Evolutionary conservation across 2,113 vertebrate genomes (phyloP).

Genomic region (Tenrec ecaudatus): DNA sequence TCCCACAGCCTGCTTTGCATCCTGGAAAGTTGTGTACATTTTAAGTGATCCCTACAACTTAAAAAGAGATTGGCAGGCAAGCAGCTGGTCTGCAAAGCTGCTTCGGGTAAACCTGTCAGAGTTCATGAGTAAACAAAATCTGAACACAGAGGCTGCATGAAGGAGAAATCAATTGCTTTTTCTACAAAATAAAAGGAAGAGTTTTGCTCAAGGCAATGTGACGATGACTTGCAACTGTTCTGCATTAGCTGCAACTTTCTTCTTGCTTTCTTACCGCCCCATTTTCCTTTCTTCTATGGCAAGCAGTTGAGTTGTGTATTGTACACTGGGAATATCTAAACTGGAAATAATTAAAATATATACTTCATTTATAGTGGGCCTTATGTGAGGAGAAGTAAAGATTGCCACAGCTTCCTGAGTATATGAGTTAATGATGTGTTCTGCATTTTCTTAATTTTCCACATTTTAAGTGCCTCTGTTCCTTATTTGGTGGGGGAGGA

Average conservation of each 20-base stretch:
- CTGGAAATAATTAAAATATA: slow-evolving; percentile 87
- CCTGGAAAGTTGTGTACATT: slow-evolving; percentile 7
- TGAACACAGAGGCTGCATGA: slow-evolving; percentile 71
- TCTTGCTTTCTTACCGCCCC: slow-evolving; percentile 79
- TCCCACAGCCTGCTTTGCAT: neutral
- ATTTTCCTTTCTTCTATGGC: slow-evolving; percentile 81
- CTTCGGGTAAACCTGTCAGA: slow-evolving; percentile 81
- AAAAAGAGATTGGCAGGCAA: slow-evolving; percentile 63
- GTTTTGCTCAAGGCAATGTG: slow-evolving; percentile 84
- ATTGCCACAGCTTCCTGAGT: slow-evolving; percentile 85
- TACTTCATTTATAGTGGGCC: slow-evolving; percentile 83
- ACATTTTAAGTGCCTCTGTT: slow-evolving; percentile 86
- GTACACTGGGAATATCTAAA: slow-evolving; percentile 76
- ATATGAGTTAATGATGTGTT: slow-evolving; percentile 85
- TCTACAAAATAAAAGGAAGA: slow-evolving; percentile 83
- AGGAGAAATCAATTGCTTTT: slow-evolving; percentile 78
- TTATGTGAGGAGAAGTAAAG: slow-evolving; percentile 86
- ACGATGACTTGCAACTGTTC: slow-evolving; percentile 85
- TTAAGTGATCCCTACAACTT: neutral
- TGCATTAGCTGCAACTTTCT: slow-evolving; percentile 84
- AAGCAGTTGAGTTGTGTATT: slow-evolving; percentile 73
- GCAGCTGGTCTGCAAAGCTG: slow-evolving; percentile 76
- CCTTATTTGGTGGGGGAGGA: slow-evolving; percentile 76
- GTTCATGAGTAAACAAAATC: slow-evolving; percentile 77
- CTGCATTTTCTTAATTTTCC: slow-evolving; percentile 89